Percentiles rank a stretch among this genome's conserved stretches.
These are phyloP conservation scores for Oxyteleia sp. DNA, from an alignment of 2,888 invertebrate species.

Conservation along the genomic window DNA sequence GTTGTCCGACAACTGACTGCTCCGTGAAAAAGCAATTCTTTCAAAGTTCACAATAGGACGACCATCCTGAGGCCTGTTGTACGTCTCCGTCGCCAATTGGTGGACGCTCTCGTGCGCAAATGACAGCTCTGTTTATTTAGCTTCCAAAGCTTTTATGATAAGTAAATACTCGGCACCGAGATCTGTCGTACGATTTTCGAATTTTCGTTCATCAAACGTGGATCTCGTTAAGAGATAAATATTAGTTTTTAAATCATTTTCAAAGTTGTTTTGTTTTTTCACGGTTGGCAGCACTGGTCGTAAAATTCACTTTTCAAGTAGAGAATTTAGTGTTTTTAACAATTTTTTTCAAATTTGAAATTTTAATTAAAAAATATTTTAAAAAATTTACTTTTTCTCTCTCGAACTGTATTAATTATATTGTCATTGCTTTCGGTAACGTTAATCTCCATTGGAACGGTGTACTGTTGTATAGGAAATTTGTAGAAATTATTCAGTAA, in stretches of 20 bases:
- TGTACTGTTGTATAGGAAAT: no score
- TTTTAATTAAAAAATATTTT: no score
- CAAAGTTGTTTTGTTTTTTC: no score
- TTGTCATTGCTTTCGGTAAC: no score
- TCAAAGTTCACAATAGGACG: constrained; percentile 47
- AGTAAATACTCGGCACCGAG: constrained; percentile 26
- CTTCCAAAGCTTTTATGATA: constrained; percentile 41
- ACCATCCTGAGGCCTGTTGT: constrained; percentile 18
- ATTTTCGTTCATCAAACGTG: neutral
- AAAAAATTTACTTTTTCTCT: no score
- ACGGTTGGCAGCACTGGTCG: no score
- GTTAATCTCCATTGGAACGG: no score
- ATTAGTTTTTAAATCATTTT: neutral
- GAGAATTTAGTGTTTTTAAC: no score
- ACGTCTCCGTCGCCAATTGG: constrained; percentile 30
- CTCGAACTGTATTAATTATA: no score
- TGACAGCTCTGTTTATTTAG: constrained; percentile 44
- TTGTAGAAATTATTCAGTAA: no score
- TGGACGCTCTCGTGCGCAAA: constrained; percentile 1
- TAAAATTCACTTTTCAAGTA: no score
- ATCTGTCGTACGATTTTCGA: constrained; percentile 4
- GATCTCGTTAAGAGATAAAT: neutral
- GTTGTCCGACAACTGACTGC: constrained; percentile 23
- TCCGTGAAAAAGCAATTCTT: constrained; percentile 36
- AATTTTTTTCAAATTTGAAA: no score